Evolutionary conservation across 2,888 invertebrate genomes (phyloP).

Genomic region (Harmothoe impar): DNA sequence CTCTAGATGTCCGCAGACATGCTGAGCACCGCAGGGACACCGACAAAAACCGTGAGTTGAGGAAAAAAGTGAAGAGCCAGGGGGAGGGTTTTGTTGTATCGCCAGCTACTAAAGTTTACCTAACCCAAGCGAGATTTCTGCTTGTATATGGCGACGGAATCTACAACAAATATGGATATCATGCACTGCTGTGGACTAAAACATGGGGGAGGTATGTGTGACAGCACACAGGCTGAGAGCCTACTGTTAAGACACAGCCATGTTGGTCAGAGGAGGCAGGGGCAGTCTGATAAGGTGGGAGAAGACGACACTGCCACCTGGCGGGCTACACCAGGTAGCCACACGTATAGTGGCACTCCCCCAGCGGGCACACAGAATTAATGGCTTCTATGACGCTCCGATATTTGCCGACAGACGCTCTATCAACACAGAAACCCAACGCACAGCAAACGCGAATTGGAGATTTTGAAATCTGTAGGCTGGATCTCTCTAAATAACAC

Average conservation of each 20-base stretch:
- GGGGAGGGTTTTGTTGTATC: constrained; percentile 52
- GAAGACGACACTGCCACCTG: neutral
- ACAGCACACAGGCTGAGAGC: neutral
- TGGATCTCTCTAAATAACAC: neutral
- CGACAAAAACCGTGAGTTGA: neutral
- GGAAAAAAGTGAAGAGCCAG: neutral
- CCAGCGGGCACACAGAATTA: neutral
- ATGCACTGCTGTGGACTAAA: neutral
- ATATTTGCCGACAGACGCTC: constrained; percentile 30
- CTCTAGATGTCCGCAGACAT: constrained; percentile 26
- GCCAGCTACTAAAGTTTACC: constrained; percentile 24
- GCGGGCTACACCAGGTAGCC: neutral
- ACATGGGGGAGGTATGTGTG: neutral
- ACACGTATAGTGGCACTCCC: neutral
- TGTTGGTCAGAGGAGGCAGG: neutral
- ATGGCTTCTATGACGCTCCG: neutral
- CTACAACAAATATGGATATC: constrained; percentile 45
- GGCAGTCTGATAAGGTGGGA: neutral
- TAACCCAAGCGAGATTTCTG: constrained; percentile 25
- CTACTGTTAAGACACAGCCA: neutral
- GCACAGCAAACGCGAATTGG: neutral
- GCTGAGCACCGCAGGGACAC: neutral
- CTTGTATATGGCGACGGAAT: constrained; percentile 43
- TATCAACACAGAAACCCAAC: neutral
- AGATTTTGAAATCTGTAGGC: neutral